phyloP scores from a whole-genome alignment of 2,888 invertebrate species.

The Seira musarum region DNA sequence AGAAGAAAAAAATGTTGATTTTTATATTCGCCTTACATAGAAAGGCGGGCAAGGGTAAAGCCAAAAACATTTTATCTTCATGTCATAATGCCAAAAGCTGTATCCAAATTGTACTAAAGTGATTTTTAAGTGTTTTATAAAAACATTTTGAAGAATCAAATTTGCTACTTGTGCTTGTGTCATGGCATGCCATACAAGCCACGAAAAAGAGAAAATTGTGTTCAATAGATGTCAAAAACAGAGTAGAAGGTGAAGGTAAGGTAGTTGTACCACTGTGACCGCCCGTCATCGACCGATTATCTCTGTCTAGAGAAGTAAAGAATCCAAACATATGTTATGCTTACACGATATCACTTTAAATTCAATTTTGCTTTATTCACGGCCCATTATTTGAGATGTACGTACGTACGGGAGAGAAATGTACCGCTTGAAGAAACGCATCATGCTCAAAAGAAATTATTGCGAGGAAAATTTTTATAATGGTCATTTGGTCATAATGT shows the following conservation, averaged over 20 bases:
- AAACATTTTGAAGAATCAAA: not conserved
- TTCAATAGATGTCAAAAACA: not conserved
- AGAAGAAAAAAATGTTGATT: constrained; percentile 8
- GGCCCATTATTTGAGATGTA: not conserved
- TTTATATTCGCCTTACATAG: not conserved
- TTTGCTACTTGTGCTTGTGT: not conserved
- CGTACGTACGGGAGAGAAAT: not conserved
- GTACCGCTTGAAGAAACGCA: constrained; percentile 5
- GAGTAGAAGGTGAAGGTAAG: not conserved
- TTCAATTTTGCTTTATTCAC: not conserved
- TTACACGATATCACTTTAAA: not conserved
- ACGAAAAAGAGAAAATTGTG: constrained; percentile 3
- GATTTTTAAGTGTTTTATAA: constrained; percentile 11
- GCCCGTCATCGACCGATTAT: constrained; percentile 12
- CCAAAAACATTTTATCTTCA: constrained; percentile 9
- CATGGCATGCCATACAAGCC: not conserved
- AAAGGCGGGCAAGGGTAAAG: constrained; percentile 12
- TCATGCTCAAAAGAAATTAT: not conserved
- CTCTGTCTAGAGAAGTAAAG: not conserved
- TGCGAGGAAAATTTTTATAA: not conserved
- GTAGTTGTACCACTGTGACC: not conserved
- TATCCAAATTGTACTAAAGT: constrained; percentile 7
- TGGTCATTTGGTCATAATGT: constrained; percentile 1
- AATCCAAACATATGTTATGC: not conserved
- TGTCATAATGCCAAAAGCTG: constrained; percentile 6